These are phyloP conservation scores for Caranx melampygus DNA, from an alignment of 2,113 vertebrate species.

Conservation along the genomic window DNA sequence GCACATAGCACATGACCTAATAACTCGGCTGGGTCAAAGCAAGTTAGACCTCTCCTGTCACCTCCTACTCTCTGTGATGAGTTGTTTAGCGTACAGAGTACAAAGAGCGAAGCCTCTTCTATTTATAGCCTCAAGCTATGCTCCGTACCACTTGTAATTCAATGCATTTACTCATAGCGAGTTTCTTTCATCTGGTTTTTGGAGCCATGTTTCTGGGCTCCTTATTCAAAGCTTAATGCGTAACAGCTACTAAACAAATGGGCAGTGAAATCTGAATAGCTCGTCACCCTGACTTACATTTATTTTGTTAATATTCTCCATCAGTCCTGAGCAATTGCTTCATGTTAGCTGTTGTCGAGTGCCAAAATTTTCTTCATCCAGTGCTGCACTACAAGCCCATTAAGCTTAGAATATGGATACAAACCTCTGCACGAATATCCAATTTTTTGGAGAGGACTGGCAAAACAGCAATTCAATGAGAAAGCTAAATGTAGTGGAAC, in stretches of 20 bases:
- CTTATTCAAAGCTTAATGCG: not conserved
- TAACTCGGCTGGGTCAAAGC: not conserved
- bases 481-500: not conserved
- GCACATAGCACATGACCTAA: not conserved
- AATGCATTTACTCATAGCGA: not conserved
- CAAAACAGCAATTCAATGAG: not conserved
- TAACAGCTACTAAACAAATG: not conserved
- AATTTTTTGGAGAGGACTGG: not conserved
- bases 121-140: not conserved
- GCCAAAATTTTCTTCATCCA: not conserved
- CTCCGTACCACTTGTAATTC: not conserved
- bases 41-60: not conserved
- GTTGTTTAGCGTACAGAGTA: not conserved
- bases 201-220: not conserved
- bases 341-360: not conserved
- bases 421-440: not conserved
- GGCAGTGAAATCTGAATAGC: not conserved
- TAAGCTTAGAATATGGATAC: not conserved
- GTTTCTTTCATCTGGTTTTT: not conserved
- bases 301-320: not conserved
- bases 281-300: not conserved
- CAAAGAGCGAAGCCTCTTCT: not conserved
- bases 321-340: not conserved
- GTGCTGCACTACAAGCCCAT: not conserved
- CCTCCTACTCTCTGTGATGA: not conserved